Base-by-base conservation (phyloP, 2,888 invertebrate species). In the Odontocolon sp. region DNA sequence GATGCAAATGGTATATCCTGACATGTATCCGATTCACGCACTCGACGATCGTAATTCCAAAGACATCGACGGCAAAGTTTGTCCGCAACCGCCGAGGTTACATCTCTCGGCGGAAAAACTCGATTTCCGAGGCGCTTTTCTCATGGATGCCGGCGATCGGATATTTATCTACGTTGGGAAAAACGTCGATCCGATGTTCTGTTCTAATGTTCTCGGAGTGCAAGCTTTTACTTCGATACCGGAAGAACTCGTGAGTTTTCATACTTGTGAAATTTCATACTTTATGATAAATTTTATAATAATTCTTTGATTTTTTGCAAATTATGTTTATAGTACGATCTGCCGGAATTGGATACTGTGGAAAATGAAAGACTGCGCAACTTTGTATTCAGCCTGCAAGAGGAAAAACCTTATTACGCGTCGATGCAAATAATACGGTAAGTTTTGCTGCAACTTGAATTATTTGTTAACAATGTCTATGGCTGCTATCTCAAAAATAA, bases 61-160 rank as follows among this genome's bases (percentile, higher is more conserved):
- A 21, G 91, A 91, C 56, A 81, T 90, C 14, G 90, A 91, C 31
- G 91, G 91, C 2, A 88, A 87, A 77, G 80, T 88, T 45, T 92
- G 92, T 82, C 94, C 92, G 23, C 92, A 94, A 84, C 96, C 98
- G 81, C 95, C 96, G 0, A 92, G 95, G 23, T 88, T 99, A 69
- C 98, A 98, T 86, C 92, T 99, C 52, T 95, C 97, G 2, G 97
- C 98, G 0, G 95, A 96, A 87, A 93, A 93, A 96, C 96, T 97
- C 63, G 95, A 95, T 87, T 92, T 94, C 0, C 93, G 92, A 75
- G 99, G 99, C 28, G 96, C 96, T 6, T 99, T 98, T 90, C 92
- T 99, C 2, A 91, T 99, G 90, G 99, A 99, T 91, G 94, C 95
- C 80, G 97, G 97, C 6, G 94, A 95, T 67, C 92, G 92, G 74